Evolutionary conservation across 1,140 invertebrate species (phyloP).

Genomic region (Onthophagus taurus): DNA sequence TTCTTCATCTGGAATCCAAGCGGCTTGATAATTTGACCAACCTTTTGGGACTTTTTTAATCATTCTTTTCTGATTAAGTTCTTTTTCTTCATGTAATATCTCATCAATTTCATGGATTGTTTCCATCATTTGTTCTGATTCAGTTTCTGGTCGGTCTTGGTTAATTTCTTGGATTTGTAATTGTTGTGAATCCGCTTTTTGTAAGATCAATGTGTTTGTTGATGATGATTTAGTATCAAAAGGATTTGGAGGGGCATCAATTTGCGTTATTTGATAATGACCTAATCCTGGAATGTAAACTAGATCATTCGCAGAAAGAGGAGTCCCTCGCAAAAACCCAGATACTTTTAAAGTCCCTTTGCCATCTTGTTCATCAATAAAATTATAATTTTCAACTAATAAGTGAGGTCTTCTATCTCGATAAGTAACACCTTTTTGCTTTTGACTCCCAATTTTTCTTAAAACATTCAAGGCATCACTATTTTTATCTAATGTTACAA

Average conservation of each 20-base stretch:
- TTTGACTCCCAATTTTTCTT: constrained; percentile 71
- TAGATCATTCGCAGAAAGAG: constrained; percentile 77
- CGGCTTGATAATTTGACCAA: constrained; percentile 92
- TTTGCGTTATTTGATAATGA: constrained; percentile 82
- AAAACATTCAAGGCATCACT: constrained; percentile 72
- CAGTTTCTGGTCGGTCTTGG: constrained; percentile 73
- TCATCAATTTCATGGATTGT: constrained; percentile 94
- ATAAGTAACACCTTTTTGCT: constrained; percentile 61
- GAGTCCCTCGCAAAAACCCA: constrained; percentile 74
- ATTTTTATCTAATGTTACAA: constrained; percentile 63
- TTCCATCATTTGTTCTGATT: constrained; percentile 85
- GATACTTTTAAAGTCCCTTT: constrained; percentile 71
- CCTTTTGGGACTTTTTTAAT: constrained; percentile 85
- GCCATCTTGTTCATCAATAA: constrained; percentile 17
- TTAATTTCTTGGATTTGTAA: constrained; percentile 59
- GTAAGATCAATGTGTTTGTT: background rate
- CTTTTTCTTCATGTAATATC: constrained; percentile 65
- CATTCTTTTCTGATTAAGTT: constrained; percentile 46
- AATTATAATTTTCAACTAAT: constrained; percentile 64
- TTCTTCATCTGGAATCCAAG: constrained; percentile 74
- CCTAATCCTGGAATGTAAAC: constrained; percentile 86
- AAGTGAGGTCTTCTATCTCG: constrained; percentile 71
- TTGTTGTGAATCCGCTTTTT: constrained; percentile 47
- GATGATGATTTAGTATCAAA: too few species aligned
- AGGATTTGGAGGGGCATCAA: constrained; percentile 67